Conservation (phyloP, 2,888 invertebrate genomes). For the Chironomus tentans region DNA sequence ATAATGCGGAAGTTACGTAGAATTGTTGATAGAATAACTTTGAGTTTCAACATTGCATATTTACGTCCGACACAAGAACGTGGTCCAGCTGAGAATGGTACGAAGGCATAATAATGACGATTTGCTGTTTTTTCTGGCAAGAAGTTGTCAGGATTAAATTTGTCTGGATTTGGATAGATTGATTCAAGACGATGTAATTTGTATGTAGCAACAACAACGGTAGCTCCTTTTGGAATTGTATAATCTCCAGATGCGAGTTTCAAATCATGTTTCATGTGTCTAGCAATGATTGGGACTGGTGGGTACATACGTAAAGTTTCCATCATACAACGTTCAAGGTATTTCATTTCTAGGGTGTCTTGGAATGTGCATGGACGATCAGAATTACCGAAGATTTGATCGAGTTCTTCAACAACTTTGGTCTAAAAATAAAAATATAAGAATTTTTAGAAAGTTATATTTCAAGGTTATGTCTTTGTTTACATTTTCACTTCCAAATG, state of each 20-base stretch:
- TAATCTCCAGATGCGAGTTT: constrained; percentile 58
- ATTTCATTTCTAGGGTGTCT: constrained; percentile 79
- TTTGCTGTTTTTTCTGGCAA: constrained; percentile 66
- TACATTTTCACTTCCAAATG: background rate
- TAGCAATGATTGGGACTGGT: constrained; percentile 67
- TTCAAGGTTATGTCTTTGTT: constrained; percentile 30
- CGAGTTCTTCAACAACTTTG: constrained; percentile 62
- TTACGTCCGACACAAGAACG: constrained; percentile 73
- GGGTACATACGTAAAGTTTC: constrained; percentile 72
- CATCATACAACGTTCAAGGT: constrained; percentile 70
- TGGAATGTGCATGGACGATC: constrained; percentile 68
- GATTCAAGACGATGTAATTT: constrained; percentile 61
- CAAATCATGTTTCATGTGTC: constrained; percentile 61
- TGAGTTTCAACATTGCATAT: constrained; percentile 70
- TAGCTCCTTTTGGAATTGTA: constrained; percentile 59
- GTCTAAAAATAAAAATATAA: constrained; percentile 33
- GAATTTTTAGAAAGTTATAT: too few relatives aligned
- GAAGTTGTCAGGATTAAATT: constrained; percentile 78
- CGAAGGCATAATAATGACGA: constrained; percentile 71
- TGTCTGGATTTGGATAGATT: constrained; percentile 65
- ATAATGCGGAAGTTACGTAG: constrained; percentile 61
- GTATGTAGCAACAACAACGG: constrained; percentile 56
- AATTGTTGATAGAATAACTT: constrained; percentile 66
- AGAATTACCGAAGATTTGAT: constrained; percentile 66
- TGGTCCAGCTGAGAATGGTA: constrained; percentile 76